Conservation (phyloP, 2,113 vertebrate species). For the Nothocercus julius region DNA sequence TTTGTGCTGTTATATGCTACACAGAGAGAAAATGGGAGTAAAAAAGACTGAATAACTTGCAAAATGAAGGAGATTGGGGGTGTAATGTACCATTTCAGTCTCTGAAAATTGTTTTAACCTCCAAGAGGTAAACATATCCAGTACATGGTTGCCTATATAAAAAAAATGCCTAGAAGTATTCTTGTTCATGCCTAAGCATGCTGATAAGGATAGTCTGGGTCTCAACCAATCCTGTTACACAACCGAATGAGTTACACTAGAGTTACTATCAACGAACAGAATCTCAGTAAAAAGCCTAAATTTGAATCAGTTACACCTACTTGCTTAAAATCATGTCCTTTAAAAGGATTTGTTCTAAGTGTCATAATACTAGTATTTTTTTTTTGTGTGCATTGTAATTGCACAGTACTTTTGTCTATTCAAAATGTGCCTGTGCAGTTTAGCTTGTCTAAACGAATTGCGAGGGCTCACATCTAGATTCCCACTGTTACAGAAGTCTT, state of each 20-base stretch:
- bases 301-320: fast-evolving
- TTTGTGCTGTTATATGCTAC: background rate
- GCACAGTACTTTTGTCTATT: background rate
- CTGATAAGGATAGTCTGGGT: background rate
- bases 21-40: background rate
- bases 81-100: background rate
- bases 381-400: background rate
- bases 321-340: background rate
- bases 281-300: background rate
- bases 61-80: background rate
- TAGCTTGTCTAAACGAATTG: background rate
- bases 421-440: background rate
- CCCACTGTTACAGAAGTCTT: background rate
- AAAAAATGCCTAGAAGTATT: background rate
- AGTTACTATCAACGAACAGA: background rate
- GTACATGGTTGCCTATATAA: background rate
- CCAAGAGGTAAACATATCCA: background rate
- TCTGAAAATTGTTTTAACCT: background rate
- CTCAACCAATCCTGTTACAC: background rate
- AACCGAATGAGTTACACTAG: background rate
- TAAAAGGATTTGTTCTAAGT: background rate
- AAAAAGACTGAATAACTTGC: background rate
- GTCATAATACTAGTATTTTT: background rate
- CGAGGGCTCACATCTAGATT: background rate
- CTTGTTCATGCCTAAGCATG: background rate